Base-by-base conservation (phyloP, 1,140 invertebrate species). In the Aleiodes sp. region DNA sequence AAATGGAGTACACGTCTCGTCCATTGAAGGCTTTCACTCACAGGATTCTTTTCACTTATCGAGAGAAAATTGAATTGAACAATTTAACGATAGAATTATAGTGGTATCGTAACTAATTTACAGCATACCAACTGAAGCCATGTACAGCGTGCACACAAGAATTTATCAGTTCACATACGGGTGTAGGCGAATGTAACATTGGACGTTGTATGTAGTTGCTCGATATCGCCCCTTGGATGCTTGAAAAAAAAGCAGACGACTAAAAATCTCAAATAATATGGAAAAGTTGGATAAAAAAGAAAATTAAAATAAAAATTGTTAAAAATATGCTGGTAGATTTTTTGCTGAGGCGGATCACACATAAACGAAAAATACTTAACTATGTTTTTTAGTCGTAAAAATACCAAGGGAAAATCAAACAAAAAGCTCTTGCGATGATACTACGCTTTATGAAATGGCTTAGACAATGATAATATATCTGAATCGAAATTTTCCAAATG, bases 151-250 rank as follows among this genome's bases (percentile, higher is more conserved):
- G 28, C 56, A 59, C 28, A 59, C 26, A 31, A 59, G 56, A 59
- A 59, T 59, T 59, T 59, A 59, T 59, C 56, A 59, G 56, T 59
- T 59, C 14, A 33, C 31, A n/a, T n/a, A 24, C 19, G 21, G 46
- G 46, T 52, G 46, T 16, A 52, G 46, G n/a, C n/a, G n/a, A 24
- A 24, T 24, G 16, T 52, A n/a, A 52, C 46, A 52, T 52, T 16
- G 46, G 31, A 24, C 19, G 46, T 52, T 52, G 46, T 21, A 52
- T 52, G 46, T 24, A 12, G 46, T 8, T 9, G 21, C 21, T 52
- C 46, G 21, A 52, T 52, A 52, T 24, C 46, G 8, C 46, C 10
- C 2, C n/a, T 24, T 52, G 26, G 2, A 52, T 1, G 16, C 46
- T 24, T 24, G 4, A 12, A 4, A 46, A 46, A 46, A 46, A 31